A percentile compares a stretch with the other conserved stretches of the same genome.
Conservation (phyloP, 2,113 vertebrate species). For the Cromileptes altivelis region DNA sequence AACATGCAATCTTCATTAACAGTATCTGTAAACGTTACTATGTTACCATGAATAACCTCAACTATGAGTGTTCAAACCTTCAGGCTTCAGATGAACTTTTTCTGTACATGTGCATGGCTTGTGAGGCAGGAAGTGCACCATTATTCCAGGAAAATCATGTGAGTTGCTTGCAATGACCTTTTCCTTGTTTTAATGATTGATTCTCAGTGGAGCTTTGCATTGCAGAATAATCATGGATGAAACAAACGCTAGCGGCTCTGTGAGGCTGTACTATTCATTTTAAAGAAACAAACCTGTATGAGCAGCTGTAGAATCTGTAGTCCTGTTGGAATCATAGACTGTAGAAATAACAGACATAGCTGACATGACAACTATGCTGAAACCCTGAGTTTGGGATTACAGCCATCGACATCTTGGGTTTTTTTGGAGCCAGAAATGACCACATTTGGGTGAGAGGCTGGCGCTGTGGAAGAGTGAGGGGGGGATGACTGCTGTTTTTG, state of each 20-base stretch:
- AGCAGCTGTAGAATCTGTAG: too few species aligned
- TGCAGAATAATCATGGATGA: background rate
- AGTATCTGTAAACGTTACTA: background rate
- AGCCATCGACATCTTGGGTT: too few species aligned
- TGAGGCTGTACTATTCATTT: background rate
- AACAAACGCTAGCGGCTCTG: background rate
- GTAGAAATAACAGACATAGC: too few species aligned
- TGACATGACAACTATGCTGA: too few species aligned
- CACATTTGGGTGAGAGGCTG: too few species aligned
- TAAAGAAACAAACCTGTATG: background rate
- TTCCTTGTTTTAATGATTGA: constrained; percentile 25
- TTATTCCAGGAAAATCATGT: constrained; percentile 15
- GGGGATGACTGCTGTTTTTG: too few species aligned
- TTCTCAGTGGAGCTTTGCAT: background rate
- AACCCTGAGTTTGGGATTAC: too few species aligned
- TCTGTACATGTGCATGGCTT: background rate
- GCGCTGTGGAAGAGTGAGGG: too few species aligned
- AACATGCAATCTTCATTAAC: background rate
- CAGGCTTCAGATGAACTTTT: background rate
- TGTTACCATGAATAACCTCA: background rate
- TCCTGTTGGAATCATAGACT: too few species aligned
- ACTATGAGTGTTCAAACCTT: background rate
- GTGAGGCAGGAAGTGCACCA: background rate
- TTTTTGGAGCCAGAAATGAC: too few species aligned
- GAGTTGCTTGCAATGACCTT: constrained; percentile 19